Base-by-base conservation (phyloP, 1,140 invertebrate species). In the Aradophagus sp. region DNA sequence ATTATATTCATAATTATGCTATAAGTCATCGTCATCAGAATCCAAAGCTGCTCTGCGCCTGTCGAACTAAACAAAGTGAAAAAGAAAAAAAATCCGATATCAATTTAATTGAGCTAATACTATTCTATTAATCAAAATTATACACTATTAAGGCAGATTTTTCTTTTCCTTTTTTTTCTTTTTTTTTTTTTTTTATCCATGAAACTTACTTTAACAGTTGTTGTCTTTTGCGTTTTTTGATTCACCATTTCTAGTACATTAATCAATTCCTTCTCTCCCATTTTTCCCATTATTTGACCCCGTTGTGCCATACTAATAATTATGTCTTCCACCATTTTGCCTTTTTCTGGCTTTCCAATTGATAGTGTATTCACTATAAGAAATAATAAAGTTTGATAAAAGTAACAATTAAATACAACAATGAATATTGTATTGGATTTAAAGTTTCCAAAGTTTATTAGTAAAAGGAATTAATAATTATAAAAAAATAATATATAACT, bases 271-370 rank as follows among this genome's bases (percentile, higher is more conserved):
- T 91, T 88, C 85, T 98, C 96, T 41, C 91, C 90, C 56, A 97
- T 89, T 87, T 92, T 94, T 14, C 90, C 90, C 34, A 87, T 81
- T 44, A 97, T 85, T 84, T 95, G 94, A 15, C 95, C 95, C 76
- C 89, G 89, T 79, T 94, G 91, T 17, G 95, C 96, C 96, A 98
- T 98, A 70, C 91, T 90, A 31, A 97, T 88, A 45, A 99, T 89
- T 90, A 98, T 95, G 71, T 92, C 91, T 88, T 99, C 96, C 12
- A 98, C 91, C 93, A 96, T 94, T 83, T 90, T 89, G 6, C 93
- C 97, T 85, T 97, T 98, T 73, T 98, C 96, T 29, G 97, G 97
- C 86, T 97, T 98, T 56, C 95, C 95, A 50, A 97, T 85, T 79
- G 93, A 92, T 31, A 99, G 89, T 58, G 94, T 99, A 77, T 97